Evolutionary conservation across 2,888 invertebrate genomes (phyloP).

Genomic region (Rhyacophila evoluta): DNA sequence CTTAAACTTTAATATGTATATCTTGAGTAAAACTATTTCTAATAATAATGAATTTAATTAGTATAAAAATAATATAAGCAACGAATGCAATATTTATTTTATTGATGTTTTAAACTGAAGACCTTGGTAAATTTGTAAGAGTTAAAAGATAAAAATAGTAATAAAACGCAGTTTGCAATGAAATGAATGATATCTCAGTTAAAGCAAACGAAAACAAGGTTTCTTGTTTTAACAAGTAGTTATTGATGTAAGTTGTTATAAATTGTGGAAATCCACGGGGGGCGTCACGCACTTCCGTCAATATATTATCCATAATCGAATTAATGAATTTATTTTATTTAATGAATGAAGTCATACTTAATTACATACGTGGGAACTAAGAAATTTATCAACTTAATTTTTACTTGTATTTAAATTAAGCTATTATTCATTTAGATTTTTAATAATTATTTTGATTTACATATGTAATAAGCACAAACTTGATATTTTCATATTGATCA

Average conservation of each 20-base stretch:
- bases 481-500: not conserved
- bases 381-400: not conserved
- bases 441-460: conserved; percentile 2
- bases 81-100: no score
- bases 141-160: not conserved
- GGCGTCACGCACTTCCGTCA: conserved; percentile 24
- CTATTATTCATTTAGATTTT: not conserved
- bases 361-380: conserved; percentile 1
- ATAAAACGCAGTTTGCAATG: not conserved
- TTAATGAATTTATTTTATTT: conserved; percentile 24
- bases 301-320: conserved; percentile 24
- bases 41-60: no score
- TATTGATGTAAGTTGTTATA: conserved; percentile 19
- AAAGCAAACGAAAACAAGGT: conserved; percentile 22
- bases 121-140: no score
- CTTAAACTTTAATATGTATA: no score
- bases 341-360: conserved; percentile 24
- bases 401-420: conserved; percentile 2
- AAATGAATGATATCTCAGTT: conserved; percentile 16
- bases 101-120: no score
- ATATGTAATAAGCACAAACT: not conserved
- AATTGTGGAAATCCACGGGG: not conserved
- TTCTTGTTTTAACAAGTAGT: conserved; percentile 22
- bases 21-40: no score
- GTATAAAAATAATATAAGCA: no score